A percentile compares a stretch with the other conserved stretches of the same genome.
phyloP scores from a whole-genome alignment of 2,888 invertebrate species.

The Silvanus unidentatus region DNA sequence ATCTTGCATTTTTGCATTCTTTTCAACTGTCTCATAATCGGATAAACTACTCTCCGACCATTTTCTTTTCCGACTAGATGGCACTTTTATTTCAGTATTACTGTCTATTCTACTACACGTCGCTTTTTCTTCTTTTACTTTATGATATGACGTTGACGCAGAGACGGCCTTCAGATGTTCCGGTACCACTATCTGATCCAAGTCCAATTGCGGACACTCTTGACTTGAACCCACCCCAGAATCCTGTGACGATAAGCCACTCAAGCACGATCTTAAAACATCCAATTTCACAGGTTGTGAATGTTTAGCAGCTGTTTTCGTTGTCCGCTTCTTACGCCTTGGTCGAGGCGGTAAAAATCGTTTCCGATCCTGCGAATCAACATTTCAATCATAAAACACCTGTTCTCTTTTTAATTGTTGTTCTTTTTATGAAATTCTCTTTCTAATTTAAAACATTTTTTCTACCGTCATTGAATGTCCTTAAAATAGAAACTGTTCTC shows the following conservation, averaged over 20 bases:
- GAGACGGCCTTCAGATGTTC: constrained; percentile 21
- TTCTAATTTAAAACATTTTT: too few relatives aligned
- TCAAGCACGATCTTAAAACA: constrained; percentile 40
- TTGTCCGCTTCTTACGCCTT: constrained; percentile 33
- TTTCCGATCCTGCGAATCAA: constrained; percentile 54
- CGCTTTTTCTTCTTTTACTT: constrained; percentile 1
- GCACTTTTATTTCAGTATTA: background rate
- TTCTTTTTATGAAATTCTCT: too few relatives aligned
- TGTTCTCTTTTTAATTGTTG: background rate
- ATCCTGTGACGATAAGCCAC: constrained; percentile 37
- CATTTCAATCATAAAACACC: background rate
- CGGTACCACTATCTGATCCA: constrained; percentile 40
- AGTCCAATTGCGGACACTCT: constrained; percentile 34
- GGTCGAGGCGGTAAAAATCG: constrained; percentile 64
- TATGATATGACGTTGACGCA: too few relatives aligned
- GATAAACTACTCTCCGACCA: constrained; percentile 35
- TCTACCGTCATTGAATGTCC: constrained; percentile 2
- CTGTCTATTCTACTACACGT: constrained; percentile 6
- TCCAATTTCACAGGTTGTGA: constrained; percentile 34
- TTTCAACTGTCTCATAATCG: constrained; percentile 23
- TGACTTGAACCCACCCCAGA: constrained; percentile 45
- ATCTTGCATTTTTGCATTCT: constrained; percentile 18
- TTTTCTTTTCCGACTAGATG: constrained; percentile 23
- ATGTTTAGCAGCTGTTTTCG: constrained; percentile 20
- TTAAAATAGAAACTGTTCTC: background rate